Evolutionary conservation across 2,797 vertebrate species (phyloP), one percentile per base, ranked within the genome.

Genomic region (Gymnocypris eckloni): DNA sequence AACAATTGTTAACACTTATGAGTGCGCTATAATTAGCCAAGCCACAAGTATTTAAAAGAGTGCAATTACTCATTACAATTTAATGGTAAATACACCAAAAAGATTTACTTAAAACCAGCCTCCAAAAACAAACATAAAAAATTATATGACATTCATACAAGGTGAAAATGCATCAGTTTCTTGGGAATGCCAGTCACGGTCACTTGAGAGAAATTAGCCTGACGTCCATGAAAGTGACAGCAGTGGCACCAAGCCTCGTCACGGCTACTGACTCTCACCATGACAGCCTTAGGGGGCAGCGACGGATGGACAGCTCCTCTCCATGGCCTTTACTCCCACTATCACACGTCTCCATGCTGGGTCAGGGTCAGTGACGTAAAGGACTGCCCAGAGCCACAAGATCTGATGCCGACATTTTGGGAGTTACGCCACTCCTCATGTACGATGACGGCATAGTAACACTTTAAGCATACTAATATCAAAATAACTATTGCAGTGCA

Each of bases 171-270:
- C 18, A 71, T 78, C 37, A 6, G 22, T 37, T 37, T 81, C 50
- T 72, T 70, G 45, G 75, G 39, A 84, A 61, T 20, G 43, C 4
- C 89, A 91, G 89, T 89, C 87, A 87, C 8, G 41, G 86, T 88
- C 92, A 92, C 84, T 88, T 85, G 87, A 90, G 85, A 83, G 15
- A 89, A 93, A 92, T 92, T 69, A 75, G 91, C 91, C 81, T 86
- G 89, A 91, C 90, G 88, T 89, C 88, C 87, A 89, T 92, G 88
- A 88, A 90, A 92, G 91, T 91, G 93, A 93, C 93, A 92, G 86
- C 86, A 67, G 91, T 90, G 90, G 88, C 89, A 89, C 73, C 83
- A 70, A 50, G 86, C 64, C 88, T 86, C 87, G 89, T 93, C 93
- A 91, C 18, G 64, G 85, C 86, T 50, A 70, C 80, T 93, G 87